Evolutionary conservation across 2,888 invertebrate genomes (phyloP).

Genomic region (Lissocephala sabroskyi): DNA sequence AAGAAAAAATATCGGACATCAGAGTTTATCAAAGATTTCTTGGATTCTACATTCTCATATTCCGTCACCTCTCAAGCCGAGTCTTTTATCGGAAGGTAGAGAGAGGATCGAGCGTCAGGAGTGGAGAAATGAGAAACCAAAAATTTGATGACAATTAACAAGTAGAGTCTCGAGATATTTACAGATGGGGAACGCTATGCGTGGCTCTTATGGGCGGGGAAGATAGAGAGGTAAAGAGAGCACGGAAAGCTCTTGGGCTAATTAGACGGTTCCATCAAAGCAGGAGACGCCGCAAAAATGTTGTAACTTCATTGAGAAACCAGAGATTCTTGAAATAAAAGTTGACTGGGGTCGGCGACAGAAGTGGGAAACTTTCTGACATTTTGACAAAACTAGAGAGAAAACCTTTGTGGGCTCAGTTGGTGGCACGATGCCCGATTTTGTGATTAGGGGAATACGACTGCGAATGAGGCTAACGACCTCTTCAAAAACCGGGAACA

Average conservation of each 20-base stretch:
- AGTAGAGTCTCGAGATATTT: too few relatives aligned
- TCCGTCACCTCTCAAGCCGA: too few relatives aligned
- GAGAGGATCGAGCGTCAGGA: too few relatives aligned
- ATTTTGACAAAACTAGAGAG: constrained; percentile 33
- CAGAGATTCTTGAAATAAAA: constrained; percentile 1
- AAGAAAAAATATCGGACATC: constrained; percentile 7
- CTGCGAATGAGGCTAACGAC: constrained; percentile 51
- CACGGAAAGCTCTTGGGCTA: not conserved
- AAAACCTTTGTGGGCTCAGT: not conserved
- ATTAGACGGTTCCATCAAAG: not conserved
- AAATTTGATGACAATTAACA: too few relatives aligned
- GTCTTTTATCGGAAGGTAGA: too few relatives aligned
- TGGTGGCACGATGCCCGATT: constrained; percentile 20
- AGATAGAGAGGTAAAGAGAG: constrained; percentile 1
- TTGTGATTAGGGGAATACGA: constrained; percentile 28
- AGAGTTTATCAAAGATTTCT: too few relatives aligned
- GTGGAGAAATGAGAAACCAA: too few relatives aligned
- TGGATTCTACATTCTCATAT: too few relatives aligned
- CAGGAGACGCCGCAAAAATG: constrained; percentile 27
- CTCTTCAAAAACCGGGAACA: too few relatives aligned
- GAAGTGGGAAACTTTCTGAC: constrained; percentile 4
- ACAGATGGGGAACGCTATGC: constrained; percentile 48
- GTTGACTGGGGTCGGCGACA: too few relatives aligned
- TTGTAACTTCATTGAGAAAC: constrained; percentile 27
- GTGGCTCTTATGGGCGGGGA: too few relatives aligned